phyloP scores from a whole-genome alignment of 2,888 invertebrate genomes.

The Paralinhomoeus sp. region DNA sequence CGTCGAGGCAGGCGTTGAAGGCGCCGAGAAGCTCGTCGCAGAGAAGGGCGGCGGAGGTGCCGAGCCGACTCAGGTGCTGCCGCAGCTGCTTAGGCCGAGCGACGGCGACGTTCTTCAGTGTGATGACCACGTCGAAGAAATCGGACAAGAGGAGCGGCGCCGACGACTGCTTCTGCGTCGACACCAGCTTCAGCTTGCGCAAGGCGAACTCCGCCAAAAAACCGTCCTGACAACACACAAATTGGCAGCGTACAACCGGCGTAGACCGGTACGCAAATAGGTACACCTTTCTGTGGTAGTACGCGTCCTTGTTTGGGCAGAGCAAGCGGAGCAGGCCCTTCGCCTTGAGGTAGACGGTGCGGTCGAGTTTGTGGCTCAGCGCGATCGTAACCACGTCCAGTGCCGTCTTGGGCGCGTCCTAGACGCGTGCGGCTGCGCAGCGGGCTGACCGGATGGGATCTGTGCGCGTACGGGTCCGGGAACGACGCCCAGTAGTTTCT shows the following conservation, averaged over 20 bases:
- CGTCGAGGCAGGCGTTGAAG: too few relatives aligned
- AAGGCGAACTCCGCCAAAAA: background rate
- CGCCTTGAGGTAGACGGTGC: slow-evolving; percentile 48
- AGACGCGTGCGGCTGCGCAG: too few relatives aligned
- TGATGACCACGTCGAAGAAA: slow-evolving; percentile 42
- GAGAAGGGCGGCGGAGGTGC: too few relatives aligned
- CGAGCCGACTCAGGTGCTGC: too few relatives aligned
- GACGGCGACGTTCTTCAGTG: too few relatives aligned
- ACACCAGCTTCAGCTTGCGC: background rate
- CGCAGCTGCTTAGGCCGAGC: too few relatives aligned
- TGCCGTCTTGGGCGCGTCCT: slow-evolving; percentile 24
- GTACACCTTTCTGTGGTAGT: slow-evolving; percentile 56
- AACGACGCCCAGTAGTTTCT: background rate
- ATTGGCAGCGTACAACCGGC: too few relatives aligned
- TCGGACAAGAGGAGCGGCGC: slow-evolving; percentile 59
- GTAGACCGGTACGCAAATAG: too few relatives aligned
- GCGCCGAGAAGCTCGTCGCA: too few relatives aligned
- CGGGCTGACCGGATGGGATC: too few relatives aligned
- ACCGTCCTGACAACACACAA: background rate
- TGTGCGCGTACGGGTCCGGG: too few relatives aligned
- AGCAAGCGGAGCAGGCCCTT: slow-evolving; percentile 60
- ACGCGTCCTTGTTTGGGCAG: slow-evolving; percentile 45
- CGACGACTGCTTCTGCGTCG: slow-evolving; percentile 9
- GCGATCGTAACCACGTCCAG: slow-evolving; percentile 43
- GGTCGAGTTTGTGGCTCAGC: slow-evolving; percentile 46